Conservation (phyloP, 2,888 invertebrate genomes). For the Tachina lurida region DNA sequence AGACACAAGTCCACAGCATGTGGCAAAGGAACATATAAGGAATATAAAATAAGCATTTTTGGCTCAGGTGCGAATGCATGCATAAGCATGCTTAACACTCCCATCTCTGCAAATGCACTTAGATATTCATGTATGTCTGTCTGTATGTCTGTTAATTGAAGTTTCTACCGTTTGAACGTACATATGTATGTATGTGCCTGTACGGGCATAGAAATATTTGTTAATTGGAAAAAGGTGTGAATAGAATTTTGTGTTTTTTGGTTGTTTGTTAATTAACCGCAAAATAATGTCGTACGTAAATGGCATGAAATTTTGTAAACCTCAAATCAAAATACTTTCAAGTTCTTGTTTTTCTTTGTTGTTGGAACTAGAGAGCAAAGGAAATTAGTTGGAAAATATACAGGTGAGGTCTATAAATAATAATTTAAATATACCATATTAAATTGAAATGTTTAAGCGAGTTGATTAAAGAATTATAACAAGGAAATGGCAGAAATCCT, state of each 20-base stretch:
- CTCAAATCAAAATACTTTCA: constrained; percentile 68
- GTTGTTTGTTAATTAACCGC: constrained; percentile 61
- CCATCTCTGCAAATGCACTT: constrained; percentile 18
- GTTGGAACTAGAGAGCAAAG: background rate
- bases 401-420: background rate
- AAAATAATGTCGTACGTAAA: constrained; percentile 44
- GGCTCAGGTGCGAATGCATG: background rate
- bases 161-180: background rate
- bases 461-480: too few relatives aligned
- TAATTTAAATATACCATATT: background rate
- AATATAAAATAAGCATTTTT: constrained; percentile 20
- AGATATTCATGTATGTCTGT: background rate
- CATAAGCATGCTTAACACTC: constrained; percentile 22
- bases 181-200: too few relatives aligned
- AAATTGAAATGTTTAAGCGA: too few relatives aligned
- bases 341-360: constrained; percentile 19
- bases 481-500: too few relatives aligned
- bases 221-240: background rate
- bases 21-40: constrained; percentile 25
- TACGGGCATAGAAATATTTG: too few relatives aligned
- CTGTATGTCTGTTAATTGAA: background rate
- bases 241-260: constrained; percentile 9
- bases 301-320: constrained; percentile 63
- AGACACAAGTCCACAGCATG: constrained; percentile 18
- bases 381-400: too few relatives aligned